Evolutionary conservation across 2,797 vertebrate species (phyloP).

Genomic region (Florisuga fusca): DNA sequence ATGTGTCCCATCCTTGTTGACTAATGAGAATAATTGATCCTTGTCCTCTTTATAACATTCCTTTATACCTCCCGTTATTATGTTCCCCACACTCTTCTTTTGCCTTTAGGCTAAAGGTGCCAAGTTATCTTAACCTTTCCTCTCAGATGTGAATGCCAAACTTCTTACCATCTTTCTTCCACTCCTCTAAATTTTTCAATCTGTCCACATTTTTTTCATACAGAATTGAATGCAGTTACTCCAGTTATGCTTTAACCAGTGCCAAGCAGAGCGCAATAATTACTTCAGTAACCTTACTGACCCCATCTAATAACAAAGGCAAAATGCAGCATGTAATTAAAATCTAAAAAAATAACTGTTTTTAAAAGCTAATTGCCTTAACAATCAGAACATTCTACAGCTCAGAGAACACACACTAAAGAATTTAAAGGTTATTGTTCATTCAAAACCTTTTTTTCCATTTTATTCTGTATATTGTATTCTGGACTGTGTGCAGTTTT

Average conservation of each 20-base stretch:
- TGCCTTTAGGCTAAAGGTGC: slow-evolving; percentile 75
- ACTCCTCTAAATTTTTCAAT: slow-evolving; percentile 68
- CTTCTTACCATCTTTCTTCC: slow-evolving; percentile 70
- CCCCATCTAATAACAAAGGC: slow-evolving; percentile 72
- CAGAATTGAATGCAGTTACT: slow-evolving; percentile 54
- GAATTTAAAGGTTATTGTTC: slow-evolving; percentile 55
- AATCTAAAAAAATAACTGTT: slow-evolving; percentile 70
- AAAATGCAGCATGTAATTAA: slow-evolving; percentile 75
- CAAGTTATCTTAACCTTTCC: slow-evolving; percentile 78
- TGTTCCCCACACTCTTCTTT: slow-evolving; percentile 49
- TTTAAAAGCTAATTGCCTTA: slow-evolving; percentile 72
- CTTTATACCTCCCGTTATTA: slow-evolving; percentile 61
- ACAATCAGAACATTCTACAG: slow-evolving; percentile 62
- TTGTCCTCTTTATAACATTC: slow-evolving; percentile 71
- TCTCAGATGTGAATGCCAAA: slow-evolving; percentile 77
- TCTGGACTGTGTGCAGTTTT: background rate
- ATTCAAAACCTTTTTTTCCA: slow-evolving; percentile 39
- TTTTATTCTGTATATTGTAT: slow-evolving; percentile 10
- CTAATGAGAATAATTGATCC: slow-evolving; percentile 78
- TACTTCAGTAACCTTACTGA: slow-evolving; percentile 76
- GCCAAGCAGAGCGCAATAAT: slow-evolving; percentile 77
- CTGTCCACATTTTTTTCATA: slow-evolving; percentile 58
- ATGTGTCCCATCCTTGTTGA: slow-evolving; percentile 68
- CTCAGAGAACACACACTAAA: slow-evolving; percentile 44
- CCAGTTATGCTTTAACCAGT: slow-evolving; percentile 71